phyloP scores from a whole-genome alignment of 35 echinoderm and acorn worm genomes.

The Lytechinus pictus region DNA sequence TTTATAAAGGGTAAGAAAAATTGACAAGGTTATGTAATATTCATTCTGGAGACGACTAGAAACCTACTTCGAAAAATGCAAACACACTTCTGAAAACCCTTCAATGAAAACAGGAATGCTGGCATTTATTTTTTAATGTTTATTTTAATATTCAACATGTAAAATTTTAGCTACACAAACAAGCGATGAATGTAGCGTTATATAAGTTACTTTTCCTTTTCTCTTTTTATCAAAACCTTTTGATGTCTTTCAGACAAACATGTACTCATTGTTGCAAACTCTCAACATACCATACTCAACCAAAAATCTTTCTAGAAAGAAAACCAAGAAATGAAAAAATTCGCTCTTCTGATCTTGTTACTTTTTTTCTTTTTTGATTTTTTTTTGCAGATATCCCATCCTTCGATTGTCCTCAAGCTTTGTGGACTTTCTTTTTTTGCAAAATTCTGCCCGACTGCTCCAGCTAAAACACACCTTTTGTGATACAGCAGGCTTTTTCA shows the following conservation, averaged over 20 bases:
- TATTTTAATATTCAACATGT: conserved; percentile 53
- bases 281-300: conserved; percentile 46
- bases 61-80: background rate
- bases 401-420: conserved; percentile 2
- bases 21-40: too few species aligned
- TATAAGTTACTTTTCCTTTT: conserved; percentile 51
- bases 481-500: conserved; percentile 40
- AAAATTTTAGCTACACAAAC: conserved; percentile 58
- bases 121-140: conserved; percentile 24
- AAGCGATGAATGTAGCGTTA: conserved; percentile 48
- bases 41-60: background rate
- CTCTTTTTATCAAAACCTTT: conserved; percentile 52
- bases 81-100: background rate
- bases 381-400: conserved; percentile 36
- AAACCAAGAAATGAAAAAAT: conserved; percentile 27
- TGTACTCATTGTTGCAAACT: conserved; percentile 49
- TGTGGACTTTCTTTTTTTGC: conserved; percentile 30
- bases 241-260: conserved; percentile 52
- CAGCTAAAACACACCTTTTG: conserved; percentile 52
- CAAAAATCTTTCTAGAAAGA: conserved; percentile 33
- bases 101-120: background rate
- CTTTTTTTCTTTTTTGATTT: conserved; percentile 3
- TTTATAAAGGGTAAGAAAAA: too few species aligned
- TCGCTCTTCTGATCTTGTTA: conserved; percentile 16
- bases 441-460: conserved; percentile 41